phyloP scores from a whole-genome alignment of 2,888 invertebrate genomes.

The Pemphredon lugubris region DNA sequence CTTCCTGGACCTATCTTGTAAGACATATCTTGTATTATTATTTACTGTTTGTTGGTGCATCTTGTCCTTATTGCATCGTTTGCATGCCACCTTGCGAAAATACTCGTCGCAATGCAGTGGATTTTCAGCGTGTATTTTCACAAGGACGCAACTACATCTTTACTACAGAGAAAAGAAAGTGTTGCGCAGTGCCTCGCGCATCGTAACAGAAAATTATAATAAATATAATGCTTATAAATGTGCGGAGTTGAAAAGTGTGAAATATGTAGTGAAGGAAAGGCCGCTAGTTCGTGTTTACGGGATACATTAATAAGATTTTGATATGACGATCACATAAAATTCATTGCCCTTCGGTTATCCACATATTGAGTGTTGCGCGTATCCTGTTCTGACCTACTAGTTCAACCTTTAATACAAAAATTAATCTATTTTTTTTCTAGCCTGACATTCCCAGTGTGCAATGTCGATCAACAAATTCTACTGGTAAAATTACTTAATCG shows the following conservation, averaged over 20 bases:
- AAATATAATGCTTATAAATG: constrained; percentile 12
- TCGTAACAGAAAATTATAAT: constrained; percentile 18
- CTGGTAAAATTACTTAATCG: constrained; percentile 63
- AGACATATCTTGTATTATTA: constrained; percentile 10
- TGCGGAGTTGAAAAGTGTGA: constrained; percentile 18
- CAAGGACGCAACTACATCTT: background rate
- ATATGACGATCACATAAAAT: constrained; percentile 17
- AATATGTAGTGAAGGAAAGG: constrained; percentile 14
- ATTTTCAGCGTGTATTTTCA: constrained; percentile 5
- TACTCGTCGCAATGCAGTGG: background rate
- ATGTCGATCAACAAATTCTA: constrained; percentile 64
- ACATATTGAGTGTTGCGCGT: constrained; percentile 34
- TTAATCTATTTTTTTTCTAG: constrained; percentile 70
- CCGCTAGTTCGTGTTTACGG: constrained; percentile 13
- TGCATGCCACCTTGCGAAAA: no score
- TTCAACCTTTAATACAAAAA: constrained; percentile 73
- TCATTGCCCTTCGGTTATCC: constrained; percentile 32
- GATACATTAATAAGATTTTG: constrained; percentile 21
- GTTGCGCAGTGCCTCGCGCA: constrained; percentile 1
- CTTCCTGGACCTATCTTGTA: constrained; percentile 33
- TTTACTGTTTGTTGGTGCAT: background rate
- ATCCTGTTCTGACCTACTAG: constrained; percentile 36
- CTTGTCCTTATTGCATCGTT: constrained; percentile 8
- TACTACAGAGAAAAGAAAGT: constrained; percentile 16
- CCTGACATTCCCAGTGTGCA: constrained; percentile 61